A percentile compares a stretch with the other conserved stretches of the same genome.
phyloP scores from a whole-genome alignment of 1,140 invertebrate species.

The Cephus cinctus region DNA sequence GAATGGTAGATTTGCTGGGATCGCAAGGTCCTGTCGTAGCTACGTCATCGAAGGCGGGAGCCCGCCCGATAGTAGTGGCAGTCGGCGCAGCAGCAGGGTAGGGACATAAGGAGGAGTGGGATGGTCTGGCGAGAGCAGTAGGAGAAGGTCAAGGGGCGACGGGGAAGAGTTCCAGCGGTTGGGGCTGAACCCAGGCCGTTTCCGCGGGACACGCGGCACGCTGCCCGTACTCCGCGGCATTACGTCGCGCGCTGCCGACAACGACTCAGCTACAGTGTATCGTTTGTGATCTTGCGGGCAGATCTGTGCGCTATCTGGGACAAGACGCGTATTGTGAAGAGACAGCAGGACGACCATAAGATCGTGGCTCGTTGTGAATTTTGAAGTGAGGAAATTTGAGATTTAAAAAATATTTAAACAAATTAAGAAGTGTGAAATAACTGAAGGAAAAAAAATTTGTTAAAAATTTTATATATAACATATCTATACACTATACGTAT shows the following conservation, averaged over 20 bases:
- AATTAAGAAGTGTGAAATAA: no score
- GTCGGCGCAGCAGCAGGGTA: constrained; percentile 17
- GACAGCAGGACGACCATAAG: no score
- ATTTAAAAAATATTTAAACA: no score
- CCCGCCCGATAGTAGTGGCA: constrained; percentile 7
- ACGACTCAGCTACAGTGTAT: constrained; percentile 41
- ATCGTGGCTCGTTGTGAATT: no score
- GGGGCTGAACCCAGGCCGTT: constrained; percentile 37
- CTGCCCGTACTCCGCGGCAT: constrained; percentile 41
- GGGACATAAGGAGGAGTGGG: constrained; percentile 15
- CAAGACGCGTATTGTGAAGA: no score
- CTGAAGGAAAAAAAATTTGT: no score
- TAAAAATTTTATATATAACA: no score
- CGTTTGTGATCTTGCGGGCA: neutral
- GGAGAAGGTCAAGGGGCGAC: constrained; percentile 13
- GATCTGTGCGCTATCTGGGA: no score
- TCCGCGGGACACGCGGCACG: constrained; percentile 40
- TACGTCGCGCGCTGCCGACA: constrained; percentile 52
- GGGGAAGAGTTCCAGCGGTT: constrained; percentile 12
- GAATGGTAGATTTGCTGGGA: constrained; percentile 11
- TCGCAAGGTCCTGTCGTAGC: constrained; percentile 10
- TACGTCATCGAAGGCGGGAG: constrained; percentile 2
- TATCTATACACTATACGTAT: no score
- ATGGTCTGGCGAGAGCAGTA: constrained; percentile 17
- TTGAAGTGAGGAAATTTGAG: no score